Conservation (phyloP, 1,140 invertebrate genomes). For the Drosophila lacertosa region DNA sequence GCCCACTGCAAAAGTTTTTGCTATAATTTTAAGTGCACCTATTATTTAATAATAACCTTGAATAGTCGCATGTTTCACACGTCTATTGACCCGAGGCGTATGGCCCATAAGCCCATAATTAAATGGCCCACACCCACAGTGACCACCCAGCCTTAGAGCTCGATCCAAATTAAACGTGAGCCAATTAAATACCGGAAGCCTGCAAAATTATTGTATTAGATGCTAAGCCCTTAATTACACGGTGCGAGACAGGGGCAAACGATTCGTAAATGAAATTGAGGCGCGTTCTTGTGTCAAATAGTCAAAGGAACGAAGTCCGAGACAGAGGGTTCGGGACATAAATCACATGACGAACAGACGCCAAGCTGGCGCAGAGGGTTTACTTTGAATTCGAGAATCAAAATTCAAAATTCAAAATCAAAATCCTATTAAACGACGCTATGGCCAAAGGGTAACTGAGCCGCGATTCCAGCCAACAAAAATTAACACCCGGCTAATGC, state of each 20-base stretch:
- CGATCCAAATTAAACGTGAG: constrained; percentile 36
- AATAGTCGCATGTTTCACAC: constrained; percentile 37
- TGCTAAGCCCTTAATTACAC: constrained; percentile 74
- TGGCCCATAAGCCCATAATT: constrained; percentile 49
- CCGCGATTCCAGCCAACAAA: constrained; percentile 47
- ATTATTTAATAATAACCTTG: constrained; percentile 35
- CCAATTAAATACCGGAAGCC: constrained; percentile 78
- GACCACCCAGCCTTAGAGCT: constrained; percentile 54
- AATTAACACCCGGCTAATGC: constrained; percentile 73
- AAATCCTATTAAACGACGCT: constrained; percentile 76
- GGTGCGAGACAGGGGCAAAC: constrained; percentile 6
- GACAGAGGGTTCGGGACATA: constrained; percentile 40
- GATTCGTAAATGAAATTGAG: constrained; percentile 58
- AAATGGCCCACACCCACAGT: constrained; percentile 44
- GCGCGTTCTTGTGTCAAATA: constrained; percentile 14
- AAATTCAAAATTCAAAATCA: constrained; percentile 73
- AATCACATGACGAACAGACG: constrained; percentile 59
- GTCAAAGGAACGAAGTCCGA: background rate
- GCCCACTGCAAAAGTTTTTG: constrained; percentile 1
- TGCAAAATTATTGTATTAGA: constrained; percentile 77
- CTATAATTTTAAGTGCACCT: constrained; percentile 4
- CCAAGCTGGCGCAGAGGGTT: constrained; percentile 33
- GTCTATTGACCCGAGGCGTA: constrained; percentile 44
- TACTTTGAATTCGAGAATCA: constrained; percentile 51
- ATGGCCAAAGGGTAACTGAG: constrained; percentile 30